These are phyloP conservation scores for Neomonachus schauinslandi DNA, from an alignment of 2,113 vertebrate species.

Conservation along the genomic window DNA sequence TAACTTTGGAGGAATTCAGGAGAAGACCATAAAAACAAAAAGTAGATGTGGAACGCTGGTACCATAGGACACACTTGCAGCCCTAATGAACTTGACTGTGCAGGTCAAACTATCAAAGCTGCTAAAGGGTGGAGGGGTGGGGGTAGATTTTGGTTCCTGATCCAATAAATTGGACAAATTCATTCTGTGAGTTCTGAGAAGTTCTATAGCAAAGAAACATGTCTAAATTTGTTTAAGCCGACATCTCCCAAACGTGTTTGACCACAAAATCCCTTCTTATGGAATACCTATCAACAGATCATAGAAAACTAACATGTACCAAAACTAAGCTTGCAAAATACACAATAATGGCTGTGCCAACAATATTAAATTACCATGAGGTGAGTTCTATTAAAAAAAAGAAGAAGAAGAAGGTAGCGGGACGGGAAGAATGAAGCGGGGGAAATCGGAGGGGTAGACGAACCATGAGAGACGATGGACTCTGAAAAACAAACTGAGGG, in stretches of 20 bases:
- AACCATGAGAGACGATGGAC: no score
- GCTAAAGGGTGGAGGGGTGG: fast-evolving
- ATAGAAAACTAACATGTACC: background rate
- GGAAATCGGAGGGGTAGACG: no score
- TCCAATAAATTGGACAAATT: constrained; percentile 9
- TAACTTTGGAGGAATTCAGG: constrained; percentile 6
- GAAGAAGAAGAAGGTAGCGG: no score
- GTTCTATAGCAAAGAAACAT: background rate
- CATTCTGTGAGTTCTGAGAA: background rate
- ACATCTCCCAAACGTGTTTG: background rate
- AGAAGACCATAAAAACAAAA: background rate
- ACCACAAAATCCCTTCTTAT: background rate
- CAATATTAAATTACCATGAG: background rate
- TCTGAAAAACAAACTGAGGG: no score
- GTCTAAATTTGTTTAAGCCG: background rate
- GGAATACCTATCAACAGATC: background rate
- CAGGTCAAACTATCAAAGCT: background rate
- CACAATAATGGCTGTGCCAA: background rate
- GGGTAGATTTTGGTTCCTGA: background rate
- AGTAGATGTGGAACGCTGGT: background rate
- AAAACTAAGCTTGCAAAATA: background rate
- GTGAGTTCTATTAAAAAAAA: background rate
- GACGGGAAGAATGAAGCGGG: no score
- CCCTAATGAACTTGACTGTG: background rate
- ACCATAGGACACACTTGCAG: background rate